phyloP scores from a whole-genome alignment of 2,113 vertebrate genomes.

The Mirounga angustirostris region DNA sequence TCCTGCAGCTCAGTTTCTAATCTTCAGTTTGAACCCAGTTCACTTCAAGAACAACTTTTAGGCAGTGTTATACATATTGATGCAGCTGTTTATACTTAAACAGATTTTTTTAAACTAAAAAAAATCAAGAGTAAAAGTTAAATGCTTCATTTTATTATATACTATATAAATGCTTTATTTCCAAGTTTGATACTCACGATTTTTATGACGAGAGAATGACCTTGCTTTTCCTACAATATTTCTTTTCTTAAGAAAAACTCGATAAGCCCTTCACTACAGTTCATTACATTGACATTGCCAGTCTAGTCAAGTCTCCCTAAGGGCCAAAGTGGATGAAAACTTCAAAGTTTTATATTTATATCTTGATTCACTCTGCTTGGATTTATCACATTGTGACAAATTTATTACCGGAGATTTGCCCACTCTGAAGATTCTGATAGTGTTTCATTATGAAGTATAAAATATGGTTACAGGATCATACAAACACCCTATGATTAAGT shows the following conservation, averaged over 20 bases:
- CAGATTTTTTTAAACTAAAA: neutral
- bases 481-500: slow-evolving; percentile 64
- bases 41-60: neutral
- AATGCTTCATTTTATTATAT: neutral
- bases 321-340: slow-evolving; percentile 73
- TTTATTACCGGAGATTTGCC: slow-evolving; percentile 77
- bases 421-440: slow-evolving; percentile 71
- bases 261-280: neutral
- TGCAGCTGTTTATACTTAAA: neutral
- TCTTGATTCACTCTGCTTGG: slow-evolving; percentile 67
- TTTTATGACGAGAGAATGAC: neutral
- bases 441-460: slow-evolving; percentile 78
- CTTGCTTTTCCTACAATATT: slow-evolving; percentile 41
- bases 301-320: slow-evolving; percentile 45
- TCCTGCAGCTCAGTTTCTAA: neutral
- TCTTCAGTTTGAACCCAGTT: neutral
- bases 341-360: slow-evolving; percentile 78
- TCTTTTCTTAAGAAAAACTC: neutral
- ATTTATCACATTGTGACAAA: slow-evolving; percentile 77
- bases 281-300: slow-evolving; percentile 61
- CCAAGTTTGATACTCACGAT: slow-evolving; percentile 8
- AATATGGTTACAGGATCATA: slow-evolving; percentile 65
- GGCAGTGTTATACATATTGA: neutral
- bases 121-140: neutral
- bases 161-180: slow-evolving; percentile 45